Evolutionary conservation across 64 coral and sea anemone species (phyloP).

Genomic region (Montipora sp.): DNA sequence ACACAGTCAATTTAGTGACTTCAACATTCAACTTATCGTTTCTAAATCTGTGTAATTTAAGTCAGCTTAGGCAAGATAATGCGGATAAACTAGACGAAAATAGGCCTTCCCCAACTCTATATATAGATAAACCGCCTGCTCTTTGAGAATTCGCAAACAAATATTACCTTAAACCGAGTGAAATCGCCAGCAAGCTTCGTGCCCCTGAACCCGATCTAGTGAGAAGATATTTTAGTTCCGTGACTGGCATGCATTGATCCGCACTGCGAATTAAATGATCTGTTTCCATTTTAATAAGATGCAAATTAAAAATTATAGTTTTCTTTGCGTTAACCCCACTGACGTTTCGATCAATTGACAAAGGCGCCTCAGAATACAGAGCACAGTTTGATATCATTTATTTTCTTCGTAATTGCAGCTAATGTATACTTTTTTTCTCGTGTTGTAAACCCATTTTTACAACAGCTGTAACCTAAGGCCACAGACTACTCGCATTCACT

Average conservation of each 20-base stretch:
- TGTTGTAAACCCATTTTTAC: background rate
- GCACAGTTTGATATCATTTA: background rate
- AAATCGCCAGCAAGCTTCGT: background rate
- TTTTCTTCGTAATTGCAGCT: background rate
- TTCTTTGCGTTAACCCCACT: background rate
- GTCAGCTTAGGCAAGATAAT: background rate
- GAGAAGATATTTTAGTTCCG: background rate
- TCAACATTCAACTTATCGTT: background rate
- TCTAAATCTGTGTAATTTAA: background rate
- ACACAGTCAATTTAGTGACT: background rate
- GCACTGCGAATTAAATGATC: background rate
- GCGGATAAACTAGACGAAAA: background rate
- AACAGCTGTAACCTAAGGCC: background rate
- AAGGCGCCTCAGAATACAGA: background rate
- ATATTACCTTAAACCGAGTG: background rate
- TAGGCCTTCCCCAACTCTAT: background rate
- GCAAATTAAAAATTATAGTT: background rate
- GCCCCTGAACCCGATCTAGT: background rate
- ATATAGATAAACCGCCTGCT: background rate
- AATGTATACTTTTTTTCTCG: background rate
- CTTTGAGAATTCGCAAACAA: background rate
- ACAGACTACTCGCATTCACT: background rate
- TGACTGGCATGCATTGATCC: slow-evolving; percentile 2
- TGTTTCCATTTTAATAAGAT: slow-evolving; percentile 10
- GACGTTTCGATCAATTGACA: background rate